Conservation (phyloP, 2,888 invertebrate species). For the Mystacides longicornis region DNA sequence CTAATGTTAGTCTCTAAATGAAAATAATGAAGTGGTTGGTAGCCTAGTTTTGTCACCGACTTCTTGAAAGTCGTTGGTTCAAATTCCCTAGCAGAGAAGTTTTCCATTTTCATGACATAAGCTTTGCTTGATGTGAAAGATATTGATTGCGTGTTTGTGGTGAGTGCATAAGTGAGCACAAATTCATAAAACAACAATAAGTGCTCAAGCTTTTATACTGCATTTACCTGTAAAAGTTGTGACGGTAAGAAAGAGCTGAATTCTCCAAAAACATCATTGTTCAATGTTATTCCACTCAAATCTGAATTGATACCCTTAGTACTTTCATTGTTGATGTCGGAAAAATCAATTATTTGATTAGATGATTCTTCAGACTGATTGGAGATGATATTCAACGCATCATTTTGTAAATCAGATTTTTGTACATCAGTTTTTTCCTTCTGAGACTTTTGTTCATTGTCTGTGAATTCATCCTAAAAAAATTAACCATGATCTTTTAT, state of each 20-base stretch:
- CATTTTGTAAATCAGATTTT: conserved; percentile 7
- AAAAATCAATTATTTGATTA: conserved; percentile 4
- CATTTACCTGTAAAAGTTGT: conserved; percentile 42
- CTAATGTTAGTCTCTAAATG: too few species aligned
- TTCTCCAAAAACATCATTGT: conserved; percentile 37
- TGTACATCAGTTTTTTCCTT: conserved; percentile 31
- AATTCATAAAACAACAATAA: too few species aligned
- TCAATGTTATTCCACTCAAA: conserved; percentile 38
- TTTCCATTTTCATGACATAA: too few species aligned
- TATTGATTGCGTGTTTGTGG: too few species aligned
- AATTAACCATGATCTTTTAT: background rate
- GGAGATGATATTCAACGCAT: conserved; percentile 9
- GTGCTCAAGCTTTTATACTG: too few species aligned
- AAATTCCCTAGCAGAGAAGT: too few species aligned
- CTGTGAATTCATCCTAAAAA: conserved; percentile 54
- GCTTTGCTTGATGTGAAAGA: too few species aligned
- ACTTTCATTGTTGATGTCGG: background rate
- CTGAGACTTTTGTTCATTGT: conserved; percentile 35
- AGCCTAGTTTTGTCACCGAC: too few species aligned
- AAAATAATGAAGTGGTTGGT: too few species aligned
- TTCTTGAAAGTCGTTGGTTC: too few species aligned
- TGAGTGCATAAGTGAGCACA: too few species aligned
- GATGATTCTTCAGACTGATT: conserved; percentile 6
- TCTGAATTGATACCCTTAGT: conserved; percentile 33
- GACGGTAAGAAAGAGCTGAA: conserved; percentile 47